Evolutionary conservation across 1,140 invertebrate genomes (phyloP).

Genomic region (Papilio glaucus): DNA sequence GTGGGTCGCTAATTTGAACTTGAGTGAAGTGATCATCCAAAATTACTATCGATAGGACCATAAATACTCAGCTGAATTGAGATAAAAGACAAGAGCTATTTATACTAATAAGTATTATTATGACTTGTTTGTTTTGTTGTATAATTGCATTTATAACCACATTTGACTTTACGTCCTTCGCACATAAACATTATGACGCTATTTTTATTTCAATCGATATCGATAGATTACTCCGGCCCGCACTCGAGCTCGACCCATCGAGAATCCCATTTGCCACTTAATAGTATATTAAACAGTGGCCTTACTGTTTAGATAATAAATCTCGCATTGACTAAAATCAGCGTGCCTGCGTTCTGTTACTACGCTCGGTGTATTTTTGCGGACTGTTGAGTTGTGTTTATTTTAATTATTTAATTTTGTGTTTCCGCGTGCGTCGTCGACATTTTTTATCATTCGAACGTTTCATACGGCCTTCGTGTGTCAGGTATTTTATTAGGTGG

Average conservation of each 20-base stretch:
- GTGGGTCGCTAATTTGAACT: no score
- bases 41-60: neutral
- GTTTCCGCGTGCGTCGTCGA: constrained; percentile 28
- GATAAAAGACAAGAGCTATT: neutral
- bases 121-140: neutral
- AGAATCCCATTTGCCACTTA: constrained; percentile 46
- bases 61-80: neutral
- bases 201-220: constrained; percentile 11
- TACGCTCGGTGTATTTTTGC: constrained; percentile 33
- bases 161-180: neutral
- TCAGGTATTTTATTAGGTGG: neutral
- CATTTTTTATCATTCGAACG: neutral
- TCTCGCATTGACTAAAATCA: constrained; percentile 49
- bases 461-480: neutral
- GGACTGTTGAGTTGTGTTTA: constrained; percentile 39
- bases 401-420: constrained; percentile 31
- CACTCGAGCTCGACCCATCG: constrained; percentile 29
- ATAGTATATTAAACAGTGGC: constrained; percentile 46
- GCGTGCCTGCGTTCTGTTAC: constrained; percentile 41
- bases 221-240: constrained; percentile 6
- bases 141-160: neutral
- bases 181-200: constrained; percentile 26
- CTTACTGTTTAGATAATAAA: constrained; percentile 53
- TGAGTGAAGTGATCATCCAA: no score
- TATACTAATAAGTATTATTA: neutral